phyloP scores from a whole-genome alignment of 1,140 invertebrate species.

The Ericerus pela region DNA sequence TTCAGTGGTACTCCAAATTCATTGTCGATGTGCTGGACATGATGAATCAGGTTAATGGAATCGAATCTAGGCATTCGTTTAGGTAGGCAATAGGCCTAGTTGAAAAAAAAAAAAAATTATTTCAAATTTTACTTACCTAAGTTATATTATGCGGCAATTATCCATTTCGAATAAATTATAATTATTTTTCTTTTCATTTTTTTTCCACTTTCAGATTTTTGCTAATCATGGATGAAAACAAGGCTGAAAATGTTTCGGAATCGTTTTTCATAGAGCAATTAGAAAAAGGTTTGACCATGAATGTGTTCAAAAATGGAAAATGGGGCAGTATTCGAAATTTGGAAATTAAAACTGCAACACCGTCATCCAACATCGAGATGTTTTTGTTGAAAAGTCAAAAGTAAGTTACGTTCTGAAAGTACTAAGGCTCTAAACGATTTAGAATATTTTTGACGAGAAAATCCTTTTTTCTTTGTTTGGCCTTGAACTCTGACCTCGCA shows the following conservation, averaged over 20 bases:
- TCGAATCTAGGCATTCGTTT: neutral
- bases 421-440: too few species aligned
- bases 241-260: slow-evolving; percentile 16
- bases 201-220: slow-evolving; percentile 16
- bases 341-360: slow-evolving; percentile 40
- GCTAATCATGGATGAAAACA: slow-evolving; percentile 16
- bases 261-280: slow-evolving; percentile 22
- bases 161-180: too few species aligned
- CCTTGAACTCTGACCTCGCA: too few species aligned
- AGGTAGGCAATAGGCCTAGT: neutral
- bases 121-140: too few species aligned
- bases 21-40: neutral
- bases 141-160: too few species aligned
- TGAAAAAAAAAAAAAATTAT: too few species aligned
- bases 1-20: neutral
- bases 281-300: slow-evolving; percentile 35
- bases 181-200: neutral
- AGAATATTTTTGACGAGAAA: too few species aligned
- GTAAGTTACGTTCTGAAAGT: too few species aligned
- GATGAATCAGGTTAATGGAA: neutral
- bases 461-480: too few species aligned
- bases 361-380: slow-evolving; percentile 32
- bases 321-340: slow-evolving; percentile 49
- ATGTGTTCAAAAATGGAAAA: slow-evolving; percentile 15
- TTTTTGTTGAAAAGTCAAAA: slow-evolving; percentile 41